phyloP scores from a whole-genome alignment of 2,113 vertebrate genomes.

The Macquaria ambigua region DNA sequence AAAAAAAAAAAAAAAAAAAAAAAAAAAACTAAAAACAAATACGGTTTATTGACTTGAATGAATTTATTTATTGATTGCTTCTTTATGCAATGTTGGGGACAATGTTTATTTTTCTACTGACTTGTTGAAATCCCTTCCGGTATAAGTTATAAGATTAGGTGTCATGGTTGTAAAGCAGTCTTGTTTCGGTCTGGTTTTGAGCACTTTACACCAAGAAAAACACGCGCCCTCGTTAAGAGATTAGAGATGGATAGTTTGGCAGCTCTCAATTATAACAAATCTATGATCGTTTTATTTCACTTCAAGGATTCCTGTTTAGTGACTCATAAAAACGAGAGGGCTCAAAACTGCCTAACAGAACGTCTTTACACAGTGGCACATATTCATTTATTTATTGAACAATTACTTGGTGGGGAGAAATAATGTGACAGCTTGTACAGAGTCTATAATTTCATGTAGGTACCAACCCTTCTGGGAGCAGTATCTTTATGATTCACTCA shows the following conservation, averaged over 20 bases:
- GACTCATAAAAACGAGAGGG: conserved; percentile 23
- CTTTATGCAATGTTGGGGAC: conserved; percentile 87
- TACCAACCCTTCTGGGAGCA: conserved; percentile 68
- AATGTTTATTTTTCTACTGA: conserved; percentile 89
- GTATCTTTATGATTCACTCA: conserved; percentile 49
- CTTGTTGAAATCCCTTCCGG: conserved; percentile 75
- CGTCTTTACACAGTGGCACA: conserved; percentile 70
- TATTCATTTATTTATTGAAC: conserved; percentile 86
- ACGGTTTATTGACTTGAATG: conserved; percentile 83
- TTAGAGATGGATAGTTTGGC: conserved; percentile 34
- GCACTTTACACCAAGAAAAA: conserved; percentile 46
- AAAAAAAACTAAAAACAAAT: conserved; percentile 26
- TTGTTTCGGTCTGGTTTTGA: conserved; percentile 67
- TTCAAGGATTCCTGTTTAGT: conserved; percentile 17
- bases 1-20: conserved; percentile 24
- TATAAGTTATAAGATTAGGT: conserved; percentile 75
- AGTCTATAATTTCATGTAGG: conserved; percentile 68
- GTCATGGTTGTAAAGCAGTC: conserved; percentile 63
- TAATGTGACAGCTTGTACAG: conserved; percentile 79
- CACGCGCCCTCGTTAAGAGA: not conserved
- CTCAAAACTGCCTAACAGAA: conserved; percentile 72
- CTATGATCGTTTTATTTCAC: conserved; percentile 22
- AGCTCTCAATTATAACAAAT: conserved; percentile 55
- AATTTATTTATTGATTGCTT: conserved; percentile 83
- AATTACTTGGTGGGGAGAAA: conserved; percentile 75